These are phyloP conservation scores for Prionchulus punctatus DNA, from an alignment of 2,888 invertebrate genomes.

Conservation along the genomic window DNA sequence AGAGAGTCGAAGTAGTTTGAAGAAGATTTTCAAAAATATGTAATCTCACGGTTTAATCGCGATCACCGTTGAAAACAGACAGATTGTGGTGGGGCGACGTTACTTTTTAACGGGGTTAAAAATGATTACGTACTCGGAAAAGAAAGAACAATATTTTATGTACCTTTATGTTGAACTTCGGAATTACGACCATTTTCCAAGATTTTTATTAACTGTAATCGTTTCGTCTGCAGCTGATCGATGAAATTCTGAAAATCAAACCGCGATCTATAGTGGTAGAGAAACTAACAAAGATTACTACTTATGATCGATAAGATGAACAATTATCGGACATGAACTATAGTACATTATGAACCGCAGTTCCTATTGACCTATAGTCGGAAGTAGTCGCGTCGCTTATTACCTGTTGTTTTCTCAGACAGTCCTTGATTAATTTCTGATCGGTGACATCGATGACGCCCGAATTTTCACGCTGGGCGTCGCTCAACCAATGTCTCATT, in stretches of 20 bases:
- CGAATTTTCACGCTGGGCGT: conserved; percentile 22
- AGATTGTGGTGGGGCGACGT: too few species aligned
- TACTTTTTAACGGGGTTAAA: too few species aligned
- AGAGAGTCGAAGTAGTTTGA: too few species aligned
- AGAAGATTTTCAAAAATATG: too few species aligned
- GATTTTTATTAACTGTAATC: conserved; percentile 10
- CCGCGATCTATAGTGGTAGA: neutral
- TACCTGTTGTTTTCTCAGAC: conserved; percentile 8
- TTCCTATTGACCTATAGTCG: too few species aligned
- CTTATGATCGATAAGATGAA: neutral
- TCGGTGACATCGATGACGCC: conserved; percentile 9
- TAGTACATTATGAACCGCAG: too few species aligned
- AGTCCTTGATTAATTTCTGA: conserved; percentile 6
- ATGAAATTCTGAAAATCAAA: conserved; percentile 10
- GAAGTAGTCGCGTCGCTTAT: too few species aligned
- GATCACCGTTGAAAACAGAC: too few species aligned
- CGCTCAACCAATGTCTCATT: conserved; percentile 23
- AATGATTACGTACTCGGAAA: too few species aligned
- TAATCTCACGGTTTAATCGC: too few species aligned
- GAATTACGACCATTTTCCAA: conserved; percentile 8
- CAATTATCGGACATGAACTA: too few species aligned
- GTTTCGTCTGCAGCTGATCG: conserved; percentile 10
- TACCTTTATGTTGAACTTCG: conserved; percentile 13
- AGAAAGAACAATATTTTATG: neutral
- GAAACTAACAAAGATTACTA: neutral